Evolutionary conservation across 1,140 invertebrate species (phyloP).

Genomic region (Holotrichia oblita): DNA sequence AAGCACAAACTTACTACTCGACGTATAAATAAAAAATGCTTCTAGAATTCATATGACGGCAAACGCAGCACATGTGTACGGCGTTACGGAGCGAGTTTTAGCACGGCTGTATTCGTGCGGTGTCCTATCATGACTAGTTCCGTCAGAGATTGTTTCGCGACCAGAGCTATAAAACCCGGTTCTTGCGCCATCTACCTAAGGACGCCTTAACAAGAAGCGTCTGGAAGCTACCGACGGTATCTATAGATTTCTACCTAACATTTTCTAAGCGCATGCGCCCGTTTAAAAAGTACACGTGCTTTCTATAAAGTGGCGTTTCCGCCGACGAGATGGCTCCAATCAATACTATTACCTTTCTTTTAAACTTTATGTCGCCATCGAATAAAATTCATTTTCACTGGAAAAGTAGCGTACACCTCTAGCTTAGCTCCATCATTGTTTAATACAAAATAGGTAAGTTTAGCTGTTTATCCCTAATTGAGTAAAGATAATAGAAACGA

Average conservation of each 20-base stretch:
- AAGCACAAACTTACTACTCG: slow-evolving; percentile 26
- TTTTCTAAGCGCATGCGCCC: neutral
- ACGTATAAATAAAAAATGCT: slow-evolving; percentile 18
- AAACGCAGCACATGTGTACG: slow-evolving; percentile 14
- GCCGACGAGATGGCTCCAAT: neutral
- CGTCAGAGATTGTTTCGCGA: neutral
- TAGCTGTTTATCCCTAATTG: too few species aligned
- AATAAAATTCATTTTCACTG: too few species aligned
- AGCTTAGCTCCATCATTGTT: too few species aligned
- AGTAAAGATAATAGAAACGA: too few species aligned
- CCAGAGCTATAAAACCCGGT: neutral
- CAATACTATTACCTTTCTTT: slow-evolving; percentile 8
- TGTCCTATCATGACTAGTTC: neutral
- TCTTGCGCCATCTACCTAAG: neutral
- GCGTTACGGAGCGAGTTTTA: slow-evolving; percentile 13
- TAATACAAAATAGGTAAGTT: too few species aligned
- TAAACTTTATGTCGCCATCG: neutral
- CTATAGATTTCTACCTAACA: neutral
- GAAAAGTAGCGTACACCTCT: too few species aligned
- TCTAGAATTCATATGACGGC: slow-evolving; percentile 22
- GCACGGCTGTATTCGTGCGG: slow-evolving; percentile 22
- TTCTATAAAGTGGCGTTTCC: neutral
- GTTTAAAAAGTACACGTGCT: slow-evolving; percentile 23
- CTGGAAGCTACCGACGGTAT: neutral
- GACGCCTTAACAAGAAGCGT: neutral